phyloP scores from a whole-genome alignment of 2,113 vertebrate genomes.

The Phrynosoma blainvillii region DNA sequence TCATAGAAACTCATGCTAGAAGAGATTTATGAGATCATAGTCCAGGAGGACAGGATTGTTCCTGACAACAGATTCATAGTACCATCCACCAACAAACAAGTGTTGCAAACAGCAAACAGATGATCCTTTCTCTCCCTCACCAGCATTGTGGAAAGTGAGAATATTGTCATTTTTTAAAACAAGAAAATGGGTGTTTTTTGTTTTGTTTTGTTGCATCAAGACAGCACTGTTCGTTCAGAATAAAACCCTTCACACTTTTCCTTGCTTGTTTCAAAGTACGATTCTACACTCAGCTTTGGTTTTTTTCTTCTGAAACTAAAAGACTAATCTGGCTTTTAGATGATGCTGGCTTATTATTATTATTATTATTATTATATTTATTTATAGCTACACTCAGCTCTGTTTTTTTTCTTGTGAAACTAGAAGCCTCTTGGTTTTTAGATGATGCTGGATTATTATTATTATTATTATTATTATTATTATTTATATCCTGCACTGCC shows the following conservation, averaged over 20 bases:
- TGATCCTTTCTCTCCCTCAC: not conserved
- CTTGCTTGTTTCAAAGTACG: not conserved
- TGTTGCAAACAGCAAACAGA: not conserved
- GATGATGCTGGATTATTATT: too few species aligned
- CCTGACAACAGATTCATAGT: constrained; percentile 12
- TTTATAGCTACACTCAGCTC: too few species aligned
- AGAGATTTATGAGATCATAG: constrained; percentile 27
- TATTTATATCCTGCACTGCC: too few species aligned
- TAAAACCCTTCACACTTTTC: not conserved
- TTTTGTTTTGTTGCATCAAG: not conserved
- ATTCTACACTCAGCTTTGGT: not conserved
- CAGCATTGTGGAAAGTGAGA: not conserved
- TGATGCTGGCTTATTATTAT: too few species aligned
- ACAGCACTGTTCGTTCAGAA: not conserved
- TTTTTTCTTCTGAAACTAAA: too few species aligned
- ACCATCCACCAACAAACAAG: constrained; percentile 20
- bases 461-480: too few species aligned
- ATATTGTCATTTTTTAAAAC: not conserved
- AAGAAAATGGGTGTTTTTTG: not conserved
- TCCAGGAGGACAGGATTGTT: not conserved
- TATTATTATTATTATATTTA: too few species aligned
- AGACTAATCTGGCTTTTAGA: too few species aligned
- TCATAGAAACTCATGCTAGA: constrained; percentile 20
- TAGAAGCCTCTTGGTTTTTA: too few species aligned
- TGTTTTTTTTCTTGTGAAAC: too few species aligned